phyloP scores from a whole-genome alignment of 2,113 vertebrate genomes.

The Ciconia stormi region DNA sequence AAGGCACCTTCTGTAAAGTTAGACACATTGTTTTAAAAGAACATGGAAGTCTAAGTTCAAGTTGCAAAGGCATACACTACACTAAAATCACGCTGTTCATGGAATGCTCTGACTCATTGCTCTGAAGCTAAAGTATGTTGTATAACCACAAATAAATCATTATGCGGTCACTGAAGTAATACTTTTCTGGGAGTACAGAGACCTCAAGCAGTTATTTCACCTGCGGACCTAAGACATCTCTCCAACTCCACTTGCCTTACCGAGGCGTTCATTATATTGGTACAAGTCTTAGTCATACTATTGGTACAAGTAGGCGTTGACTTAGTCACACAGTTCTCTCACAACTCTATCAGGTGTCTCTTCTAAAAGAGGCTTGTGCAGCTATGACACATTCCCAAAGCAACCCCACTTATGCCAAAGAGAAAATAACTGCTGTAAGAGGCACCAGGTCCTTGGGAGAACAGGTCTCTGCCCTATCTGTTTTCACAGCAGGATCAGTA shows the following conservation, averaged over 20 bases:
- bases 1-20: slow-evolving; percentile 44
- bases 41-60: slow-evolving; percentile 40
- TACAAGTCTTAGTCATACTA: neutral
- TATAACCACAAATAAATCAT: slow-evolving; percentile 22
- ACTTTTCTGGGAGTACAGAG: neutral
- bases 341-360: neutral
- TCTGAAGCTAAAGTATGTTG: neutral
- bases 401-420: neutral
- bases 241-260: neutral
- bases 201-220: neutral
- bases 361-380: neutral
- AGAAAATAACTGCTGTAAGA: neutral
- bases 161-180: neutral
- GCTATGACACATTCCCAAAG: neutral
- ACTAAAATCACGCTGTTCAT: neutral
- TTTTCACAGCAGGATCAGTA: neutral
- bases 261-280: neutral
- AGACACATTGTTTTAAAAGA: neutral
- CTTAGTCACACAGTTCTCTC: neutral
- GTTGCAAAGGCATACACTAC: slow-evolving; percentile 33
- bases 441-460: neutral
- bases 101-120: slow-evolving; percentile 27
- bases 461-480: neutral
- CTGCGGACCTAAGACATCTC: neutral
- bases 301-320: neutral